These are phyloP conservation scores for Petromus typicus DNA, from an alignment of 2,113 vertebrate genomes.

Conservation along the genomic window DNA sequence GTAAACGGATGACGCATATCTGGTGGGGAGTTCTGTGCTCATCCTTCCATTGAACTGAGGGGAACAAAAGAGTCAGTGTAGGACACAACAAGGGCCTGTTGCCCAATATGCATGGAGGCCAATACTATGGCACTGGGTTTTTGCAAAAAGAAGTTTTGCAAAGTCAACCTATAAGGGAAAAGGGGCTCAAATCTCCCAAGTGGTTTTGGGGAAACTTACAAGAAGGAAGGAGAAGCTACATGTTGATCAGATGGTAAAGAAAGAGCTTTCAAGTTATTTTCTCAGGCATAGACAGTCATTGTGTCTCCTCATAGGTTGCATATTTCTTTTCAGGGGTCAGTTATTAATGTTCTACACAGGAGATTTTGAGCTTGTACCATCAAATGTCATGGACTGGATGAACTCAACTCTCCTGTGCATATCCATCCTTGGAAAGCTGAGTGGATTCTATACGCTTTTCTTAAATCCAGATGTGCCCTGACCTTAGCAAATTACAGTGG, in stretches of 20 bases:
- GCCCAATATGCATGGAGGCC: not conserved
- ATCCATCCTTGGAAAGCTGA: not conserved
- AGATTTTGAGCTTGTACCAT: too few species aligned
- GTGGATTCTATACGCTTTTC: not conserved
- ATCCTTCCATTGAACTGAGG: not conserved
- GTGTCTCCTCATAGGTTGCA: not conserved
- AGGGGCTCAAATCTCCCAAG: not conserved
- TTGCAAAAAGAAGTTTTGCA: not conserved
- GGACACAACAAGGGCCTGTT: not conserved
- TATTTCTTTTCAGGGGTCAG: not conserved
- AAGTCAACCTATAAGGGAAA: not conserved
- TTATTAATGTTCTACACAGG: not conserved
- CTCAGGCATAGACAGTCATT: not conserved
- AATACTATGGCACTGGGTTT: not conserved
- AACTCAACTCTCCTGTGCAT: not conserved
- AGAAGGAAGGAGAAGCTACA: not conserved
- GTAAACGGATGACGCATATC: not conserved
- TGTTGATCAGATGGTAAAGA: not conserved
- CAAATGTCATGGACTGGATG: not conserved
- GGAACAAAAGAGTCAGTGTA: slow-evolving; percentile 2
- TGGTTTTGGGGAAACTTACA: not conserved
- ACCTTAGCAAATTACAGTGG: not conserved
- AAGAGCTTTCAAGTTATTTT: not conserved
- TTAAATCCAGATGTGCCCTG: not conserved
- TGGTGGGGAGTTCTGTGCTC: not conserved